Evolutionary conservation across 2,113 vertebrate species (phyloP).

Genomic region (Channa maculata): DNA sequence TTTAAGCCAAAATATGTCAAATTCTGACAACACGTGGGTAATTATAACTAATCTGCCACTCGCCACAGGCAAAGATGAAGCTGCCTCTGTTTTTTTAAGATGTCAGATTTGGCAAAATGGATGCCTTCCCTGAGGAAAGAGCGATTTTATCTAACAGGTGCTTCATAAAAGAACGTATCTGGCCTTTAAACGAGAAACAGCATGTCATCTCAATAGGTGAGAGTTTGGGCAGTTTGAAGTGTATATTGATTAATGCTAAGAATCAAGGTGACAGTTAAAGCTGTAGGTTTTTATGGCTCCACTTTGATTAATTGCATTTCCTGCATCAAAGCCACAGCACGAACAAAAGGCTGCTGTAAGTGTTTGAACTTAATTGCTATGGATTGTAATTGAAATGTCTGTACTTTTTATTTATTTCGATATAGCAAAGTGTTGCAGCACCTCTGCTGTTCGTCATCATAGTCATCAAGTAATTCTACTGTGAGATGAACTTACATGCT

Average conservation of each 20-base stretch:
- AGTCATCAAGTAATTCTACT: background rate
- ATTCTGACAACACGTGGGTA: constrained; percentile 52
- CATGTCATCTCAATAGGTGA: constrained; percentile 26
- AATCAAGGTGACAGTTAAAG: constrained; percentile 10
- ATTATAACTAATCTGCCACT: constrained; percentile 56
- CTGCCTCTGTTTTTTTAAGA: constrained; percentile 20
- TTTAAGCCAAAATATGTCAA: constrained; percentile 42
- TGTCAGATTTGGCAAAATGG: constrained; percentile 47
- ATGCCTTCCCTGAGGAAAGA: constrained; percentile 23
- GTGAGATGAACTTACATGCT: background rate
- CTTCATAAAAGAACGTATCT: constrained; percentile 35
- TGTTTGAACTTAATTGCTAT: background rate
- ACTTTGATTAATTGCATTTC: background rate
- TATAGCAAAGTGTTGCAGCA: too few species aligned
- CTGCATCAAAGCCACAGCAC: constrained; percentile 14
- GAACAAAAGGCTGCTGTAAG: background rate
- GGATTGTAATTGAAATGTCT: background rate
- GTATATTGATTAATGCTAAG: constrained; percentile 56
- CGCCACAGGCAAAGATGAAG: constrained; percentile 40
- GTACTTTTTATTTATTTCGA: background rate
- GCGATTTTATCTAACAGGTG: constrained; percentile 52
- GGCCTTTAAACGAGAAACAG: constrained; percentile 36
- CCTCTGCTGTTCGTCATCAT: background rate
- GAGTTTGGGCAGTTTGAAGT: constrained; percentile 28
- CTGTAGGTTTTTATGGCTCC: constrained; percentile 24